Base-by-base conservation (phyloP, 2,888 invertebrate genomes). In the Pseudococcus jackbeardsleyi region DNA sequence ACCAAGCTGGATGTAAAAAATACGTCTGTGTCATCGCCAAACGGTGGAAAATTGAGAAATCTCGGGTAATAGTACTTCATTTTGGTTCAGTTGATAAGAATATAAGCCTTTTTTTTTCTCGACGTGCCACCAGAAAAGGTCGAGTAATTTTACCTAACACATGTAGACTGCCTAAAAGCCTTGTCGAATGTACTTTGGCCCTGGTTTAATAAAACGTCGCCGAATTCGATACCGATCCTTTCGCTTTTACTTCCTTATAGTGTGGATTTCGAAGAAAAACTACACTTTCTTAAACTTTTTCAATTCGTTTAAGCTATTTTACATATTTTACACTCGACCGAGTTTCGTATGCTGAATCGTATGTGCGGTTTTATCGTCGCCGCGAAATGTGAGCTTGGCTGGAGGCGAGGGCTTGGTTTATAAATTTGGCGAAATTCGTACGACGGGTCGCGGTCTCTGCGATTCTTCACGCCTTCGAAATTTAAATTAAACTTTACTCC, bases 11-110 rank as follows among this genome's bases (percentile, higher is more conserved):
- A 42, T 42, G 26, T 72, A 33, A 72, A 72, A 72, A 72, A 33
- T 12, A 15, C 11, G 33, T 72, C 72, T 72, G 9, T 72, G 72
- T 72, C 33, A 72, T 33, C 33, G 33, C 33, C 72, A 72, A 72
- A 72, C 17, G 72, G 72, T 72, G 72, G 72, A 72, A 72, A 72
- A 72, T 72, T 72, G 72, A 72, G 72, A 72, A 72, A 72, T 68
- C 68, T 33, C 72, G 1, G 9, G 59, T 59, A 64, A 64, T 64
- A 33, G 39, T 72, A 72, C 72, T 72, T 72, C 72, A 72, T 72
- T 72, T 68, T 72, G 72, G 72, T 72, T 72, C 72, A 33, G 39
- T 72, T 72, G 33, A 72, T 72, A 72, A 12, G 72, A 33, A 72
- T 72, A 72, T 72, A 72, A 72, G 72, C 33, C 42, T 42, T 42